phyloP scores from a whole-genome alignment of 2,113 vertebrate genomes.

The Xerus inauris region DNA sequence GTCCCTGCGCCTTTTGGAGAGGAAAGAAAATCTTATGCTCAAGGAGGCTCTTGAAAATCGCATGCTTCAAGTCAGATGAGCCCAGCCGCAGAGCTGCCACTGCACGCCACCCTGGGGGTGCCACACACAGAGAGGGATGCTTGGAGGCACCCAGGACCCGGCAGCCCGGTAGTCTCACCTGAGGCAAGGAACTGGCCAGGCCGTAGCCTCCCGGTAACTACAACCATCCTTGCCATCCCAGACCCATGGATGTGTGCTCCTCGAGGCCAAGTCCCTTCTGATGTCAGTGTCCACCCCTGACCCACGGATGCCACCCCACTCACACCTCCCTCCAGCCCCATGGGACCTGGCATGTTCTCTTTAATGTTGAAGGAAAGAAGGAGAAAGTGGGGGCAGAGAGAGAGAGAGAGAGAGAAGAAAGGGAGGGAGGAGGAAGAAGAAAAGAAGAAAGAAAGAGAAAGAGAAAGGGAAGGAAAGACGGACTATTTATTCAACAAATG shows the following conservation, averaged over 20 bases:
- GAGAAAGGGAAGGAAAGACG: too few relatives aligned
- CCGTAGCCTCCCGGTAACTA: background rate
- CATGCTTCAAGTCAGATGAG: too few relatives aligned
- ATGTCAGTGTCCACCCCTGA: background rate
- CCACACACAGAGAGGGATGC: rapidly evolving
- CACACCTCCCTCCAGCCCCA: too few relatives aligned
- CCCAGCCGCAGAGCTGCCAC: rapidly evolving
- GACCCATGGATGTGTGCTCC: background rate
- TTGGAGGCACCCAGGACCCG: rapidly evolving
- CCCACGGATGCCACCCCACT: background rate
- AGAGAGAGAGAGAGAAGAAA: too few relatives aligned
- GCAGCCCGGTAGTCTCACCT: rapidly evolving
- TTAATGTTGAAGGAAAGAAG: background rate
- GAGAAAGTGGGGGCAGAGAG: background rate
- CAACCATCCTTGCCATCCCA: background rate
- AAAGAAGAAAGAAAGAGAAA: too few relatives aligned
- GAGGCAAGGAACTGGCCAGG: background rate
- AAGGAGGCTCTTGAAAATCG: too few relatives aligned
- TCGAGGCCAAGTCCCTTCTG: background rate
- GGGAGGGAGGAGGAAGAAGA: too few relatives aligned
- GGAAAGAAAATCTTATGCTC: background rate
- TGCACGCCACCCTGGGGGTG: background rate
- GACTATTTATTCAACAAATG: background rate
- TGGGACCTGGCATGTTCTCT: background rate
- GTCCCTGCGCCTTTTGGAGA: background rate